phyloP scores from a whole-genome alignment of 2,797 vertebrate species.

The Pipistrellus pipistrellus region DNA sequence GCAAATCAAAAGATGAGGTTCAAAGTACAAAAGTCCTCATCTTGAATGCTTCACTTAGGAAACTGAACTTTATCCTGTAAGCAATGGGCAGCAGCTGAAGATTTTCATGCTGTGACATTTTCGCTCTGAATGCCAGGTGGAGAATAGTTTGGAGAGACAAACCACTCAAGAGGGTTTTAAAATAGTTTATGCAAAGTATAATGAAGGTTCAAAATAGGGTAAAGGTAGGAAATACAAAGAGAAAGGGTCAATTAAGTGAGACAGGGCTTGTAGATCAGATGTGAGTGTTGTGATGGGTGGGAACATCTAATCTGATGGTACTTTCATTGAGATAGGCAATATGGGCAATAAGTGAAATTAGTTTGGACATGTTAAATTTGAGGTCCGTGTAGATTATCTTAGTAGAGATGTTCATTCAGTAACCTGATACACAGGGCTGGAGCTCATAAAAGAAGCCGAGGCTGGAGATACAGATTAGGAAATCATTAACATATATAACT shows the following conservation, averaged over 20 bases:
- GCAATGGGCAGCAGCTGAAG: neutral
- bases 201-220: neutral
- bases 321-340: neutral
- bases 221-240: conserved; percentile 32
- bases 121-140: neutral
- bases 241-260: neutral
- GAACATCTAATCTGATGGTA: neutral
- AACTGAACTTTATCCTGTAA: conserved; percentile 37
- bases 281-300: neutral
- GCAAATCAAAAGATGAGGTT: conserved; percentile 21
- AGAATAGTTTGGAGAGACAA: neutral
- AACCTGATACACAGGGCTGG: neutral
- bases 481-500: neutral
- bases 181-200: neutral
- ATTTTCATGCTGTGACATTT: conserved; percentile 29
- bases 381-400: neutral
- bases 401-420: neutral
- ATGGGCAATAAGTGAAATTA: neutral
- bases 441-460: conserved; percentile 48
- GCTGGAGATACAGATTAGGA: neutral
- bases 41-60: neutral
- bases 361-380: neutral
- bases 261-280: neutral
- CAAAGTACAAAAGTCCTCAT: conserved; percentile 43
- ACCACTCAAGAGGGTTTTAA: neutral